phyloP scores from a whole-genome alignment of 2,888 invertebrate species.

The Odontocolon sp. region DNA sequence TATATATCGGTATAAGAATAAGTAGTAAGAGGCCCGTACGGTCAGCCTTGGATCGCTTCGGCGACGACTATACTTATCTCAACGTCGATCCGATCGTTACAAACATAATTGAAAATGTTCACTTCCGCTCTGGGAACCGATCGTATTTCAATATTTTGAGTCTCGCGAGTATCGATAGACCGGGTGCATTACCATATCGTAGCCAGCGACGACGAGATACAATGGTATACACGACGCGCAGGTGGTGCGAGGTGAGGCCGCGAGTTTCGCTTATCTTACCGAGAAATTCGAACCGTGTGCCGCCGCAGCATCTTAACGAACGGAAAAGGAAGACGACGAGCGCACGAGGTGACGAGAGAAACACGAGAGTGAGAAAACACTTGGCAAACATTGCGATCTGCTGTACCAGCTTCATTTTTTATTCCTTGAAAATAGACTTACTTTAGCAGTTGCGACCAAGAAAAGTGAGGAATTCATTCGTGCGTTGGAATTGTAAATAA shows the following conservation, averaged over 20 bases:
- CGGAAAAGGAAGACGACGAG: slow-evolving; percentile 69
- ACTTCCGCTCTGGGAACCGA: slow-evolving; percentile 1
- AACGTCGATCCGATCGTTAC: not conserved
- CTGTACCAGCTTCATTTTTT: not conserved
- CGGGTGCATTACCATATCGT: slow-evolving; percentile 46
- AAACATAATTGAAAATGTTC: not conserved
- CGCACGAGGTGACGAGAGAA: slow-evolving; percentile 23
- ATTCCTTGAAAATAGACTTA: not conserved
- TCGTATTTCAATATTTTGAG: not conserved
- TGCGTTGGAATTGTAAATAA: too few species aligned
- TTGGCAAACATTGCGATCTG: slow-evolving; percentile 1
- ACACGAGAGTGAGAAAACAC: slow-evolving; percentile 20
- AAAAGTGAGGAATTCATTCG: too few species aligned
- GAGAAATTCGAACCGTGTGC: slow-evolving; percentile 67
- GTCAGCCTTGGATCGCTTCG: slow-evolving; percentile 63
- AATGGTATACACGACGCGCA: slow-evolving; percentile 60
- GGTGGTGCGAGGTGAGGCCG: slow-evolving; percentile 62
- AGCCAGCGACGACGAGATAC: slow-evolving; percentile 15
- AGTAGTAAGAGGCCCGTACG: slow-evolving; percentile 66
- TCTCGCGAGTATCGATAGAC: slow-evolving; percentile 14
- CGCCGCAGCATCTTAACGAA: slow-evolving; percentile 71
- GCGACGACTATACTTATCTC: not conserved
- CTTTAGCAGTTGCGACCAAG: too few species aligned
- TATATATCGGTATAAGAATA: too few species aligned
- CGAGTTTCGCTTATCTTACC: slow-evolving; percentile 68